These are phyloP conservation scores for Mimas tiliae DNA, from an alignment of 2,888 invertebrate genomes.

Conservation along the genomic window DNA sequence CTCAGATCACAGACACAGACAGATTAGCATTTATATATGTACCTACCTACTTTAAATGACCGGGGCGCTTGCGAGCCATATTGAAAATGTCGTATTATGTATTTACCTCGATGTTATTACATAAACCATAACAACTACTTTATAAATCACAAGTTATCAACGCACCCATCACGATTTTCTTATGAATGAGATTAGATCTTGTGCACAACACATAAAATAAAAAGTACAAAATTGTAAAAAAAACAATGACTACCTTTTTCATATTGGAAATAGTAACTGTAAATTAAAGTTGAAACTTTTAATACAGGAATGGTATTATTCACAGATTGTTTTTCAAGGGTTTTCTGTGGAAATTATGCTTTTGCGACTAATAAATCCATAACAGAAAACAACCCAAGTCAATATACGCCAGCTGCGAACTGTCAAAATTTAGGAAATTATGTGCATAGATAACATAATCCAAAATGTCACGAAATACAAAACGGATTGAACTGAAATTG, in stretches of 20 bases:
- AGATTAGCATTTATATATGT: slow-evolving; percentile 41
- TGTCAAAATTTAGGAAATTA: slow-evolving; percentile 59
- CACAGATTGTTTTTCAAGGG: slow-evolving; percentile 18
- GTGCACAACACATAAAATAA: slow-evolving; percentile 22
- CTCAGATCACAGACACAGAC: slow-evolving; percentile 21
- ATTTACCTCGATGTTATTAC: slow-evolving; percentile 7
- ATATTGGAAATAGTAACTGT: slow-evolving; percentile 23
- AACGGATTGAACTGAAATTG: too few species aligned
- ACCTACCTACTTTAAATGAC: slow-evolving; percentile 50
- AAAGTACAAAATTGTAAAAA: slow-evolving; percentile 14
- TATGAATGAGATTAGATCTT: slow-evolving; percentile 3
- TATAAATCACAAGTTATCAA: background rate
- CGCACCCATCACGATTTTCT: background rate
- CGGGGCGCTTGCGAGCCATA: slow-evolving; percentile 65
- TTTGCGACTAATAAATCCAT: slow-evolving; percentile 58
- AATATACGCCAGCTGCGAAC: slow-evolving; percentile 76
- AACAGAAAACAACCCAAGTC: slow-evolving; percentile 60
- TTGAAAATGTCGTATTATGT: slow-evolving; percentile 59
- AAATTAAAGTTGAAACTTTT: background rate
- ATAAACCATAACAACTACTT: background rate
- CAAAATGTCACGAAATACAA: too few species aligned
- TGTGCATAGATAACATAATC: slow-evolving; percentile 4
- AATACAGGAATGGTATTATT: background rate
- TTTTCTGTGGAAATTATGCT: slow-evolving; percentile 40
- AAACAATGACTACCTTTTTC: slow-evolving; percentile 28